Conservation (phyloP, 1,140 invertebrate species). For the Drosophila kanapiae region DNA sequence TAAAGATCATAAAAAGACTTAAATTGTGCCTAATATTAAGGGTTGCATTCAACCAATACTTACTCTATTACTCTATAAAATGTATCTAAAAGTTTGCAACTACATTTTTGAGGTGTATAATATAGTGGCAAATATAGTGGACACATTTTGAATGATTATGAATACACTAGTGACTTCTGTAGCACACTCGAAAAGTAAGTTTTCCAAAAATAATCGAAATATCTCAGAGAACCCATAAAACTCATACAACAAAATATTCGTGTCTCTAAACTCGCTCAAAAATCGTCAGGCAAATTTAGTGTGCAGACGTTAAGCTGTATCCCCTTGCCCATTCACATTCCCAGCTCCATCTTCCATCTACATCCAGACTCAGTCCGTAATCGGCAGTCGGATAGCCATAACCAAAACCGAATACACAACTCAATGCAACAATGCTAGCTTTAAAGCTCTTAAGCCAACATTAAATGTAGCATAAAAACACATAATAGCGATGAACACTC, state of each 20-base stretch:
- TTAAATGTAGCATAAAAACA: slow-evolving; percentile 85
- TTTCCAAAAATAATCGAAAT: not conserved
- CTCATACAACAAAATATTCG: not conserved
- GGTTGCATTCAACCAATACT: not conserved
- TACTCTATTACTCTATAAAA: no score
- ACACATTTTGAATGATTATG: no score
- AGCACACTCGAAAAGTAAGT: not conserved
- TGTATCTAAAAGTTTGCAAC: no score
- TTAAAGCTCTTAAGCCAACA: slow-evolving; percentile 85
- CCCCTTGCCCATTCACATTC: no score
- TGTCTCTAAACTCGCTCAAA: not conserved
- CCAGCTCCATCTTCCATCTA: not conserved
- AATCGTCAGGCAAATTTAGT: not conserved
- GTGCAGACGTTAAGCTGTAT: not conserved
- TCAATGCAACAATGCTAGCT: slow-evolving; percentile 80
- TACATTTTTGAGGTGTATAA: no score
- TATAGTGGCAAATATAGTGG: no score
- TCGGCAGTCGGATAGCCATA: slow-evolving; percentile 21
- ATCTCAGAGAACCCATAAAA: not conserved
- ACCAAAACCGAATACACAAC: slow-evolving; percentile 41
- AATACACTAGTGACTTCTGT: no score
- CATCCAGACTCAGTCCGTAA: not conserved
- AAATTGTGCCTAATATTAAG: not conserved
- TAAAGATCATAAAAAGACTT: not conserved
- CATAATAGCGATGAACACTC: slow-evolving; percentile 70